These are phyloP conservation scores for Lepidochrysops patricia DNA, from an alignment of 2,888 invertebrate genomes.

Conservation along the genomic window DNA sequence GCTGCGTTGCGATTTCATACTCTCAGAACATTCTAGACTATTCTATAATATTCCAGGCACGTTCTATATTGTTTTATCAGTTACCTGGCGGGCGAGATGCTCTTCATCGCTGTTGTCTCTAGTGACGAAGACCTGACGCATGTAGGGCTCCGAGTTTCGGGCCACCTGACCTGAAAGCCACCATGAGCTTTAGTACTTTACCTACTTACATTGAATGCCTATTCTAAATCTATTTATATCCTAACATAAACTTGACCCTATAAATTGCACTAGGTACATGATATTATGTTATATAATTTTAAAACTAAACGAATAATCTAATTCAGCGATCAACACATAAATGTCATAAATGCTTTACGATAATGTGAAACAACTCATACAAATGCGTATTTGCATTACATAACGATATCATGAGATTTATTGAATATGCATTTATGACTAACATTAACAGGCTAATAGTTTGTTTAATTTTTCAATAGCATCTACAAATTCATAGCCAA, in stretches of 20 bases:
- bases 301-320: too few species aligned
- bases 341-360: not conserved
- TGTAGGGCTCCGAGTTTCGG: conserved; percentile 93
- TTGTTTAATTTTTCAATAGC: too few species aligned
- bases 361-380: not conserved
- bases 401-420: not conserved
- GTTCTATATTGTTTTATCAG: conserved; percentile 29
- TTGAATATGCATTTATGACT: not conserved
- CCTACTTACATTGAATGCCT: conserved; percentile 13
- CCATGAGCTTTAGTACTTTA: conserved; percentile 45
- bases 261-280: not conserved
- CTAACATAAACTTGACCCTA: not conserved
- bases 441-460: not conserved
- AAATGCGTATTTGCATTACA: not conserved
- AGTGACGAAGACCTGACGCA: conserved; percentile 93
- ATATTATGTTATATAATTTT: too few species aligned
- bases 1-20: conserved; percentile 53
- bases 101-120: conserved; percentile 77
- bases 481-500: not conserved
- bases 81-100: conserved; percentile 80
- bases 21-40: conserved; percentile 24
- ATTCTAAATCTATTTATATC: not conserved
- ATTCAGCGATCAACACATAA: not conserved
- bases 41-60: conserved; percentile 12
- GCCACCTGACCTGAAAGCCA: conserved; percentile 85